A percentile compares a stretch with the other conserved stretches of the same genome.
Evolutionary conservation across 2,797 vertebrate genomes (phyloP).

Genomic region (Bovichtus diacanthus): DNA sequence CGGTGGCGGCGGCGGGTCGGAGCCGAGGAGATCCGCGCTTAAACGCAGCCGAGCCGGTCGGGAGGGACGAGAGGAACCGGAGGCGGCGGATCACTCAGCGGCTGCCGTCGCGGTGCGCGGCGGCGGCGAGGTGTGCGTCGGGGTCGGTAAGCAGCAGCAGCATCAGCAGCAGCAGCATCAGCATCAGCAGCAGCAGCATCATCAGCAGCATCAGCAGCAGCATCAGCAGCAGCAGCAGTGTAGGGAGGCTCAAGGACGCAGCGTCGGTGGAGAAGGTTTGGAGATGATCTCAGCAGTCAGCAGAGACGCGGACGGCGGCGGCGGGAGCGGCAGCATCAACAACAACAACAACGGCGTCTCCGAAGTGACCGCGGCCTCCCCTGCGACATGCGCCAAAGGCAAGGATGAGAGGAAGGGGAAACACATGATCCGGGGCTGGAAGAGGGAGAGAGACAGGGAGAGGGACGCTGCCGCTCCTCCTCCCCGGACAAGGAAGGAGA

Average conservation of each 20-base stretch:
- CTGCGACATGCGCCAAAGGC: slow-evolving; percentile 69
- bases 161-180: no score
- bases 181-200: no score
- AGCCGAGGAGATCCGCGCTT: slow-evolving; percentile 93
- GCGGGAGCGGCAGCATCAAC: not conserved
- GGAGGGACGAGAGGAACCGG: slow-evolving; percentile 89
- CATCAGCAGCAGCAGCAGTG: slow-evolving; percentile 44
- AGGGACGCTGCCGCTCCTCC: slow-evolving; percentile 68
- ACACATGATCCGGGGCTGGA: slow-evolving; percentile 77
- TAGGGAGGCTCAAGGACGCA: slow-evolving; percentile 68
- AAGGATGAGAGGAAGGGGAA: slow-evolving; percentile 78
- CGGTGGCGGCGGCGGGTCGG: slow-evolving; percentile 80
- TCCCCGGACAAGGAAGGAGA: slow-evolving; percentile 69
- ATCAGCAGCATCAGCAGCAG: no score
- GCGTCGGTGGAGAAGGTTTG: slow-evolving; percentile 44
- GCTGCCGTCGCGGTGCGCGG: slow-evolving; percentile 39
- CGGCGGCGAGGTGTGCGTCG: slow-evolving; percentile 40
- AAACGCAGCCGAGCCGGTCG: slow-evolving; percentile 83
- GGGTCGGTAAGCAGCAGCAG: slow-evolving; percentile 43
- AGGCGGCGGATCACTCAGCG: slow-evolving; percentile 64
- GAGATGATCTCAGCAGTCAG: slow-evolving; percentile 72
- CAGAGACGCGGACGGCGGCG: slow-evolving; percentile 58
- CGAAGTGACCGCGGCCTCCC: slow-evolving; percentile 75
- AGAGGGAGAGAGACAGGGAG: slow-evolving; percentile 65
- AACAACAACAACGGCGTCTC: slow-evolving; percentile 28